These are phyloP conservation scores for Anolis apletophallus DNA, from an alignment of 2,797 vertebrate species.

Conservation along the genomic window DNA sequence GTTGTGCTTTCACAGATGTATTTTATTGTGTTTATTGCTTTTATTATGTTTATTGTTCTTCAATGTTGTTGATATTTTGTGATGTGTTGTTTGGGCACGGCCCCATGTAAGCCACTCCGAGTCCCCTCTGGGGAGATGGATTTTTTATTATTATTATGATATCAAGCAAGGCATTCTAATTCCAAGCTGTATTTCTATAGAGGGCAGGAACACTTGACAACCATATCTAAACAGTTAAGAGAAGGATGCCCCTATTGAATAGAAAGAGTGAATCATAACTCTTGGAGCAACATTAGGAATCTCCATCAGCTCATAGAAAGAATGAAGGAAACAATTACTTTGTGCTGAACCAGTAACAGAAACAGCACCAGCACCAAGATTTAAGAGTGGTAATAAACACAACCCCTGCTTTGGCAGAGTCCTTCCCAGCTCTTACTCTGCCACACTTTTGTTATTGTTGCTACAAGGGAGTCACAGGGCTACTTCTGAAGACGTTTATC, in stretches of 20 bases:
- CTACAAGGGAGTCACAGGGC: background rate
- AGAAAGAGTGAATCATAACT: background rate
- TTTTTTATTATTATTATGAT: too few relatives aligned
- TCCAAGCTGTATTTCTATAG: background rate
- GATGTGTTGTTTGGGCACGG: too few relatives aligned
- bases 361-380: background rate
- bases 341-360: background rate
- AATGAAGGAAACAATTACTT: background rate
- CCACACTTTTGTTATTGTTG: background rate
- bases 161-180: background rate
- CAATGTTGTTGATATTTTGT: too few relatives aligned
- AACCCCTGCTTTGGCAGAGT: background rate
- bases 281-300: background rate
- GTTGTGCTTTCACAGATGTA: too few relatives aligned
- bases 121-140: too few relatives aligned
- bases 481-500: conserved; percentile 4
- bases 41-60: too few relatives aligned
- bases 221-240: background rate
- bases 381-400: background rate
- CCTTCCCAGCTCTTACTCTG: background rate
- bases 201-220: background rate
- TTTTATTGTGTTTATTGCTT: too few relatives aligned
- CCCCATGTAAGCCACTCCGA: too few relatives aligned
- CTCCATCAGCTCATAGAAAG: background rate
- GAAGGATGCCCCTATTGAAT: background rate